Base-by-base conservation (phyloP, 2,113 vertebrate genomes). In the Paramormyrops kingsleyae region DNA sequence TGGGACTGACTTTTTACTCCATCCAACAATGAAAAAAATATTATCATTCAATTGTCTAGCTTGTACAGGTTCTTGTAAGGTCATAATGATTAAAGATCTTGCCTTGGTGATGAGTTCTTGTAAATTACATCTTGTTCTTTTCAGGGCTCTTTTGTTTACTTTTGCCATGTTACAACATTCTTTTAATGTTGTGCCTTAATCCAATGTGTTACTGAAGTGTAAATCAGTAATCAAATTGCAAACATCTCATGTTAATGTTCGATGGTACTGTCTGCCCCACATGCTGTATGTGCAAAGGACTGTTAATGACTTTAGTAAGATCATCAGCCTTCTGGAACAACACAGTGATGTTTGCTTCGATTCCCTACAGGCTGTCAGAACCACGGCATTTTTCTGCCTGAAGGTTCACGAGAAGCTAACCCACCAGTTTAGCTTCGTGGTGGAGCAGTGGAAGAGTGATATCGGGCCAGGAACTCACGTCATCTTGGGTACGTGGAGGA, bases 391-490 rank as follows among this genome's bases (percentile, higher is more conserved):
- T 13, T 97, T 96, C 94, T 96, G 97, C 89, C 94, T 99, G 91
- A 97, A 95, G 94, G 94, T 94, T 70, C 97, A 98, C 31, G 92
- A 96, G 77, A 94, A 94, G 3, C 91, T 94, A 27, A 91, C 94
- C 0, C 93, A 95, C 89, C 91, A 95, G 88, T 95, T 96, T 86
- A 92, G 92, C 88, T 92, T 89, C 87, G 93, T 97, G 87, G 89
- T 95, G 59, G 93, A 97, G 74, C 96, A 97, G 52, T 99, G 98
- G 98, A 97, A 91, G 53, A 97, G 95, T 90, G 93, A 92, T 31
- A 91, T 95, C 15, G 94, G 92, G 56, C 91, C 91, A 91, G 95
- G 96, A 56, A 96, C 94, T 85, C 95, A 94, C 1, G 84, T 97
- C 89, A 94, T 97, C 17, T 92, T 99, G 89, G 97, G 98, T 99